A percentile compares a stretch with the other conserved stretches of the same genome.
Evolutionary conservation across 2,113 vertebrate genomes (phyloP).

Genomic region (Mastomys natalensis): DNA sequence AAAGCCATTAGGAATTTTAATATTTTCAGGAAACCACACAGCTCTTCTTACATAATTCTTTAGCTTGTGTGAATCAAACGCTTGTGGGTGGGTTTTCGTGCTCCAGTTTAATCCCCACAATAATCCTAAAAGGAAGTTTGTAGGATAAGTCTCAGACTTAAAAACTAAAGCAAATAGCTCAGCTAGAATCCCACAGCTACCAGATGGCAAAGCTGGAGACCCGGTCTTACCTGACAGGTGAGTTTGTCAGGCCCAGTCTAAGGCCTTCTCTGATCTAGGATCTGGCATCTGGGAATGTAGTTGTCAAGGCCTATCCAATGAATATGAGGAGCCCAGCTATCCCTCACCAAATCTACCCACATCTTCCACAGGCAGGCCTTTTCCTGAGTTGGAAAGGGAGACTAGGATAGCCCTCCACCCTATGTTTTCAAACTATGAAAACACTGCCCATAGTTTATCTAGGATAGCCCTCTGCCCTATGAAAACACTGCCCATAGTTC

Average conservation of each 20-base stretch:
- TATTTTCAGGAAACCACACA: neutral
- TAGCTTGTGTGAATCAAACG: neutral
- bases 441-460: neutral
- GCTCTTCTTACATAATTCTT: neutral
- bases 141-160: neutral
- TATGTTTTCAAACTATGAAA: no score
- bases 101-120: neutral
- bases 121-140: neutral
- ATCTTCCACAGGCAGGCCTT: neutral
- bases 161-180: neutral
- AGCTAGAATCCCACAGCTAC: neutral
- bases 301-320: neutral
- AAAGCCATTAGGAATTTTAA: neutral
- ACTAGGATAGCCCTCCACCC: rapidly evolving
- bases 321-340: neutral
- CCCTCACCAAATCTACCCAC: neutral
- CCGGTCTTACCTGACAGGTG: neutral
- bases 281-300: neutral
- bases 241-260: neutral
- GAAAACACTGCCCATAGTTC: neutral
- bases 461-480: neutral
- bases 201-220: neutral
- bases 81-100: neutral
- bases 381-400: neutral
- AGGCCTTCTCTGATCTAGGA: neutral